Evolutionary conservation across 2,797 vertebrate genomes (phyloP).

Genomic region (Perodicticus potto): DNA sequence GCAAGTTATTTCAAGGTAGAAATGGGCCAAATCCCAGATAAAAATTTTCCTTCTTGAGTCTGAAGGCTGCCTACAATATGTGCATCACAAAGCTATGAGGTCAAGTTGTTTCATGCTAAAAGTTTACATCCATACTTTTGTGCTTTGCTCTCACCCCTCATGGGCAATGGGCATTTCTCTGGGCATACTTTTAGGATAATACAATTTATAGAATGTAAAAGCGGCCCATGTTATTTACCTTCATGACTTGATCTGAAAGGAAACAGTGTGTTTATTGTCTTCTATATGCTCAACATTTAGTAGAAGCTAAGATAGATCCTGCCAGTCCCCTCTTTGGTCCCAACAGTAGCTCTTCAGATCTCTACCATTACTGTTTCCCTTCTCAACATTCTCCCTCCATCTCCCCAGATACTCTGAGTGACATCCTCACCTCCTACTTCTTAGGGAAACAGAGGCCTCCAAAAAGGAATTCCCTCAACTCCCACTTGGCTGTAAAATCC

Average conservation of each 20-base stretch:
- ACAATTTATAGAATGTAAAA: slow-evolving; percentile 2
- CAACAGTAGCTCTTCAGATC: not conserved
- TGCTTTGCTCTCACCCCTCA: not conserved
- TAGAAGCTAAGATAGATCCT: not conserved
- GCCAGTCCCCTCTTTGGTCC: not conserved
- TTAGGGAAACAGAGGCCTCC: not conserved
- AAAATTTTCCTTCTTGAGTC: slow-evolving; percentile 44
- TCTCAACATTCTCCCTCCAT: not conserved
- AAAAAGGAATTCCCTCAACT: not conserved
- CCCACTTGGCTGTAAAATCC: not conserved
- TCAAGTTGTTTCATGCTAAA: not conserved
- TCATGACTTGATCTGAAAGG: not conserved
- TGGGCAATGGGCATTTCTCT: not conserved
- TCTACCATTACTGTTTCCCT: not conserved
- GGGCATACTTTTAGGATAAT: not conserved
- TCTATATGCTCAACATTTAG: not conserved
- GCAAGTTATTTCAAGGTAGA: not conserved
- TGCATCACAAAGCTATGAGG: not conserved
- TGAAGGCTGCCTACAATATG: not conserved
- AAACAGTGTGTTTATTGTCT: not conserved
- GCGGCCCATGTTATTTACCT: not conserved
- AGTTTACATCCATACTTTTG: not conserved
- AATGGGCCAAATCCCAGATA: not conserved
- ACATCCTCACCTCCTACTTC: not conserved
- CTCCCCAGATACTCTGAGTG: not conserved